Evolutionary conservation across 2,888 invertebrate genomes (phyloP).

Genomic region (Andricus quercusramuli): DNA sequence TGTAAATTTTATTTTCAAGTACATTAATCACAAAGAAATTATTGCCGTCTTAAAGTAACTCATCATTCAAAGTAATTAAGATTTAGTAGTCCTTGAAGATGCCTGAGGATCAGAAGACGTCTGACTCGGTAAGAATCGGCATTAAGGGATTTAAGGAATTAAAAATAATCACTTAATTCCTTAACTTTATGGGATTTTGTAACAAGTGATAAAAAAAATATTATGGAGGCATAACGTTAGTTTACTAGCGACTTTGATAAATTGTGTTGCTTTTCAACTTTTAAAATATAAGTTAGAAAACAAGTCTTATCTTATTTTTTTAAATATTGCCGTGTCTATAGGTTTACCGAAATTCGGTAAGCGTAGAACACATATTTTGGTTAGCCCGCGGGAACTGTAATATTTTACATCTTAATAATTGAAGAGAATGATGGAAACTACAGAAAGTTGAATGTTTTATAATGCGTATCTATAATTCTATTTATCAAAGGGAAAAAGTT

Average conservation of each 20-base stretch:
- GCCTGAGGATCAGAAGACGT: neutral
- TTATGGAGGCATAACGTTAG: neutral
- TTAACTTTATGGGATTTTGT: neutral
- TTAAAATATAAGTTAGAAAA: no score
- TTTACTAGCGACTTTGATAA: neutral
- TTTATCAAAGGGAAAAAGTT: neutral
- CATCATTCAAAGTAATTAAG: neutral
- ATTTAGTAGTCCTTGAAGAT: slow-evolving; percentile 20
- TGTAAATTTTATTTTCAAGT: slow-evolving; percentile 32
- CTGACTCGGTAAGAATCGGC: neutral
- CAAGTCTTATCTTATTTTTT: no score
- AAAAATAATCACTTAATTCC: neutral
- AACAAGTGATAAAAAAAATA: neutral
- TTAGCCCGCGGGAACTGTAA: neutral
- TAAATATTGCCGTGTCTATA: no score
- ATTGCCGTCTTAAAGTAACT: neutral
- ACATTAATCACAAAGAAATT: slow-evolving; percentile 3
- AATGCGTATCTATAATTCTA: neutral
- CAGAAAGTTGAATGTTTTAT: neutral
- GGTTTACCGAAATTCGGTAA: no score
- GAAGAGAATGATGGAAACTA: neutral
- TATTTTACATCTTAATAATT: neutral
- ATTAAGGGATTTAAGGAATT: neutral
- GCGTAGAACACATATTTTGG: no score
- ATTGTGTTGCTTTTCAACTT: no score